These are phyloP conservation scores for Gallinago media DNA, from an alignment of 2,113 vertebrate genomes.

Conservation along the genomic window DNA sequence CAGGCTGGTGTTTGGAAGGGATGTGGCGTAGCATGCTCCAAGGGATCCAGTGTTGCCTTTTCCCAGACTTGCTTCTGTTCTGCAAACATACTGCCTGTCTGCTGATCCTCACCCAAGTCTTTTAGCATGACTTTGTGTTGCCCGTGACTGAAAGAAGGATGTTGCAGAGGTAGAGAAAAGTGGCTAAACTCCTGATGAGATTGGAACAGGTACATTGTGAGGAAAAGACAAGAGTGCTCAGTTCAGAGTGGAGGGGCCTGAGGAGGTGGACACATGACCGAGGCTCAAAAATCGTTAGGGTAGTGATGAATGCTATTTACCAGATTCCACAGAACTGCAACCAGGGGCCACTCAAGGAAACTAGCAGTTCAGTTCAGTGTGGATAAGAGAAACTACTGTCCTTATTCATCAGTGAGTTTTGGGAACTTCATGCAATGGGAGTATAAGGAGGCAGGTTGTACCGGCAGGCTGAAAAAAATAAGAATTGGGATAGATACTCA, in stretches of 20 bases:
- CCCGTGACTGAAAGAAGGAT: background rate
- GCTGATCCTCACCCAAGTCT: background rate
- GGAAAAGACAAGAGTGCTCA: background rate
- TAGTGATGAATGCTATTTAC: background rate
- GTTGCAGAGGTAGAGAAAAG: background rate
- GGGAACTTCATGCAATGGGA: background rate
- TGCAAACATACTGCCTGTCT: background rate
- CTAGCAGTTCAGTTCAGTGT: background rate
- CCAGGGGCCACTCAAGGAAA: background rate
- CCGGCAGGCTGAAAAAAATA: rapidly evolving
- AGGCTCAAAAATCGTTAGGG: background rate
- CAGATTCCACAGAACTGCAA: background rate
- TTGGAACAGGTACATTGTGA: background rate
- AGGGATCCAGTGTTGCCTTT: rapidly evolving
- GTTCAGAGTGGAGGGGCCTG: background rate
- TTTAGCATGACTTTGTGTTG: background rate
- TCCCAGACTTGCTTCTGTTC: background rate
- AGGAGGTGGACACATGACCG: background rate
- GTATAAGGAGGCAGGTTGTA: background rate
- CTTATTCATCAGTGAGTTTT: background rate
- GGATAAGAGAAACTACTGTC: background rate
- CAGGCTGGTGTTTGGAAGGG: background rate
- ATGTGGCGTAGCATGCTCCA: rapidly evolving
- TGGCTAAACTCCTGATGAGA: background rate
- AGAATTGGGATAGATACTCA: rapidly evolving